phyloP scores from a whole-genome alignment of 2,113 vertebrate species.

The Chionis minor region DNA sequence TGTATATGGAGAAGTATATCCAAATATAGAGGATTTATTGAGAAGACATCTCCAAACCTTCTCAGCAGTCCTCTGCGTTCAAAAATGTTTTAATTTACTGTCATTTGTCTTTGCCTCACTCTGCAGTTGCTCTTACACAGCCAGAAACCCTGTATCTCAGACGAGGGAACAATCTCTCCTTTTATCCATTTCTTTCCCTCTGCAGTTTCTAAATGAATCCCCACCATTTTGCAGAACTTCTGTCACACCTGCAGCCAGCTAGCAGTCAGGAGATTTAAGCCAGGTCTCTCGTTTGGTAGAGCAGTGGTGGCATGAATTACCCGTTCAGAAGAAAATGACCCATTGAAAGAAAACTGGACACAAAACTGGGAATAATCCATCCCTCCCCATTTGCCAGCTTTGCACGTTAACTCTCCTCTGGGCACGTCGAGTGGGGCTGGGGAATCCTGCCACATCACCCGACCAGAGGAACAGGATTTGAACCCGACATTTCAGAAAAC shows the following conservation, averaged over 20 bases:
- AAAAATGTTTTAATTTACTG: background rate
- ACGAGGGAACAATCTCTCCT: background rate
- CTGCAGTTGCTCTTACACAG: background rate
- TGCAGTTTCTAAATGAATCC: background rate
- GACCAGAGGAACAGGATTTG: background rate
- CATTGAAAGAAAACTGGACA: conserved; percentile 25
- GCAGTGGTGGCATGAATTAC: background rate
- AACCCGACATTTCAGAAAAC: background rate
- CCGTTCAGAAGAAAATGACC: conserved; percentile 12
- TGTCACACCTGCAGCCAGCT: background rate
- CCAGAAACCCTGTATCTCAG: background rate
- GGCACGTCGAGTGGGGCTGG: background rate
- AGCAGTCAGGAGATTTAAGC: background rate
- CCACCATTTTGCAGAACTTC: background rate
- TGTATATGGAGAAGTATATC: too few species aligned
- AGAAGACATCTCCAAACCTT: background rate
- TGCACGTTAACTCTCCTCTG: background rate
- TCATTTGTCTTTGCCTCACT: background rate
- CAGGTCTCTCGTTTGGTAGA: background rate
- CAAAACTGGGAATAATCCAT: conserved; percentile 13
- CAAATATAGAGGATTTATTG: too few species aligned
- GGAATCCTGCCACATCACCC: background rate
- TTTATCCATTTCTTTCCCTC: background rate
- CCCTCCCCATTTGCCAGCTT: background rate
- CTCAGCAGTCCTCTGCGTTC: background rate